Conservation (phyloP, 2,797 vertebrate species). For the Eulemur mongoz region DNA sequence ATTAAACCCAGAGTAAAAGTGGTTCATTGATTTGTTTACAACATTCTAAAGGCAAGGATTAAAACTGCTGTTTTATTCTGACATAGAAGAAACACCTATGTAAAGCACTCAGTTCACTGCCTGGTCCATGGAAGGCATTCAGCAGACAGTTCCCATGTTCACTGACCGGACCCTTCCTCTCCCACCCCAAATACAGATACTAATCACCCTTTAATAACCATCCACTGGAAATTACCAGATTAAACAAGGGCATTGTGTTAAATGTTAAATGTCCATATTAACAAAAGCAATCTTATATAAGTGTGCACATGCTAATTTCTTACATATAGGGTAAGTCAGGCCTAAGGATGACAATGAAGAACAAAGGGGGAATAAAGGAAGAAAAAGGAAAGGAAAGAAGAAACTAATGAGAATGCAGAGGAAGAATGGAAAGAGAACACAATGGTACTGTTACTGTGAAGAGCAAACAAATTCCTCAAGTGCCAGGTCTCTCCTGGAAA, state of each 20-base stretch:
- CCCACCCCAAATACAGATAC: not conserved
- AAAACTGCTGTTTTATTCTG: constrained; percentile 39
- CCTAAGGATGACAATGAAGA: not conserved
- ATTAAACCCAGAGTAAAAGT: constrained; percentile 33
- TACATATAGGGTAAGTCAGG: not conserved
- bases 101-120: not conserved
- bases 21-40: constrained; percentile 63
- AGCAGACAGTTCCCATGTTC: not conserved
- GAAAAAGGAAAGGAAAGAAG: not conserved
- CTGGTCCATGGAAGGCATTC: not conserved
- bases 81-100: not conserved
- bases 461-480: not conserved
- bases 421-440: not conserved
- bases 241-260: not conserved
- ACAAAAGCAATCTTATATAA: not conserved
- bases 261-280: not conserved
- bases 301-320: not conserved
- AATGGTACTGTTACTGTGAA: not conserved
- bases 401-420: not conserved
- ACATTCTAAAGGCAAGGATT: not conserved
- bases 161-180: not conserved
- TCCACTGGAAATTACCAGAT: not conserved
- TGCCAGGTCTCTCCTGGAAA: not conserved
- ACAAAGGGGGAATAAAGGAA: not conserved
- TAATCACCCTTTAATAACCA: not conserved